phyloP scores from a whole-genome alignment of 2,113 vertebrate species.

The Anolis carolinensis region DNA sequence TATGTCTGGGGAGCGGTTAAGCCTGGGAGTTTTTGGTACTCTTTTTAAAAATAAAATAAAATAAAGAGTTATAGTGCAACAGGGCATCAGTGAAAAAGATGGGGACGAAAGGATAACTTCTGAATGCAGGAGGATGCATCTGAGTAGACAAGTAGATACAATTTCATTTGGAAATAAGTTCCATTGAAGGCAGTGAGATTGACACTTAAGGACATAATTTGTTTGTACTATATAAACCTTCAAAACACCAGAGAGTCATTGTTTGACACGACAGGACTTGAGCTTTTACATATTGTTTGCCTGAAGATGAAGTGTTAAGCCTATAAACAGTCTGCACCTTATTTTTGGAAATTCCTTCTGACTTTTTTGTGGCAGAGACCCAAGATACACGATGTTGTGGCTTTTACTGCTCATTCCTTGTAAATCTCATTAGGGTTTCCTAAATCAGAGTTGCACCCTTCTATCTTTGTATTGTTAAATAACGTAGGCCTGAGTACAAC shows the following conservation, averaged over 20 bases:
- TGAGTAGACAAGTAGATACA: no score
- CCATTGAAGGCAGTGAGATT: background rate
- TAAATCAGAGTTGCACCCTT: constrained; percentile 16
- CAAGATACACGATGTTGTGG: constrained; percentile 58
- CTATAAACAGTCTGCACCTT: constrained; percentile 38
- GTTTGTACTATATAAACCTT: background rate
- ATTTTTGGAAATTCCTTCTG: constrained; percentile 65
- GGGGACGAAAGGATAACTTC: no score
- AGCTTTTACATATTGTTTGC: constrained; percentile 44
- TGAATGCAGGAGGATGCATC: no score
- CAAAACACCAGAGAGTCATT: no score
- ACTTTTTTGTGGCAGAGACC: constrained; percentile 56
- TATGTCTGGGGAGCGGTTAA: no score
- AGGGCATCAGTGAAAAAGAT: no score
- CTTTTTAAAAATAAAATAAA: no score
- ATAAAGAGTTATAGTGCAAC: no score
- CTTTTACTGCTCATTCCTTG: constrained; percentile 64
- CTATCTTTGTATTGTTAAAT: background rate
- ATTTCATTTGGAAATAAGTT: no score
- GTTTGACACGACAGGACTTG: constrained; percentile 26
- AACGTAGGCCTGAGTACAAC: no score
- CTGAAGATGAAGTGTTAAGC: constrained; percentile 39
- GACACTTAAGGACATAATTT: background rate
- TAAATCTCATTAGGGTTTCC: constrained; percentile 61
- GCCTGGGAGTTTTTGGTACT: no score